Base-by-base conservation (phyloP, 2,888 invertebrate genomes). In the Caenorhabditis doughertyi region DNA sequence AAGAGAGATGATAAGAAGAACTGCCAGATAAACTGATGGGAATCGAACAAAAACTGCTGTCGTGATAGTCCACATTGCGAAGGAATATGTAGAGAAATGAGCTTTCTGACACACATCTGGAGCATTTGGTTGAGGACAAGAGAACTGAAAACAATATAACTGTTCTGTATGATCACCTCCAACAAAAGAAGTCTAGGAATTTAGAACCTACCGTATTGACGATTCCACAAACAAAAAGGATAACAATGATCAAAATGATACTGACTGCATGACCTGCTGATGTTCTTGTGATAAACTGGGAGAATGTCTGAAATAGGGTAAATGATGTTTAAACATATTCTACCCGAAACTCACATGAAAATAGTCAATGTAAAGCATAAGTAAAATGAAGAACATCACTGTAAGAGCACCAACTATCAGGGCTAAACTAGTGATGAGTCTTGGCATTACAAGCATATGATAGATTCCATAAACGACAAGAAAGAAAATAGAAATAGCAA, bases 281-380 rank as follows among this genome's bases (percentile, higher is more conserved):
- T 8, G 91, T 91, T 21, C 89, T 80, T 1, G 91, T 91, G 39
- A 91, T 89, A 72, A 91, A 91, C 58, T 91, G 89, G 32, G 90
- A 90, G 76, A 91, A 91, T 32, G 85, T 90, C 90, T 90, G 80
- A 27, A 89, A 84, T 9, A 16, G 23, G 35, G 29, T 49, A 51
- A 25, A 9, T 56, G 39, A 25, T 3, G 3, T 56, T 49, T 23
- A 42, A 44, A 5, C 13, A 13, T 16, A 55, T 35, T 35, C 21
- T 7, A 64, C 13, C 2, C 0, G 0, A 35, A 39, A 39, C 80
- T 79, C 44, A 90, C 90, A 81, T 91, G 89, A 76, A 91, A 91
- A 62, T 87, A 89, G 67, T 89, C 88, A 53, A 90, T 88, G 82
- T 91, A 91, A 25, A 91, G 88, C 85, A 89, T 88, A 25, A 90